Conservation (phyloP, 2,113 vertebrate genomes). For the Colossoma macropomum region DNA sequence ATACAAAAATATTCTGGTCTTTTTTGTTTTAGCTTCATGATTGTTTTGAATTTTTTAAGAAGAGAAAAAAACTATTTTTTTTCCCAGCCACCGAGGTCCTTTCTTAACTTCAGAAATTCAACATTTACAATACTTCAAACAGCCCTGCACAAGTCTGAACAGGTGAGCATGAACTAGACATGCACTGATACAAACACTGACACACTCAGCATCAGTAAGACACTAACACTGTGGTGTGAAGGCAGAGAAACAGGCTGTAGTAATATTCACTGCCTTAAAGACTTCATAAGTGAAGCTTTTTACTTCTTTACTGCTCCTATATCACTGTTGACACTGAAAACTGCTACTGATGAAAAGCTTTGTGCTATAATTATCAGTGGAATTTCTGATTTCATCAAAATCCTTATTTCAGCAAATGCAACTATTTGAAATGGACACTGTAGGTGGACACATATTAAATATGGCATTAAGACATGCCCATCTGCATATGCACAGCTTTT, state of each 20-base stretch:
- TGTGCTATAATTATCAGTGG: background rate
- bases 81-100: background rate
- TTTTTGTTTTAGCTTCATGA: background rate
- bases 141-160: constrained; percentile 3
- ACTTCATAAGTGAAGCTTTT: background rate
- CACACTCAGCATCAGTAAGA: background rate
- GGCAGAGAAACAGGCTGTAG: background rate
- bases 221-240: background rate
- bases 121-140: background rate
- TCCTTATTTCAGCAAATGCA: background rate
- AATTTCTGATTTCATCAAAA: background rate
- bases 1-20: constrained; percentile 47
- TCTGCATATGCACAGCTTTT: background rate
- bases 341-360: background rate
- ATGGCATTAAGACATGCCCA: background rate
- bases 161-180: background rate
- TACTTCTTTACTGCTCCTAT: background rate
- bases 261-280: background rate
- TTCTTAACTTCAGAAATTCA: constrained; percentile 1
- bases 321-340: background rate
- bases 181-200: background rate
- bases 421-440: background rate
- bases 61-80: constrained; percentile 15
- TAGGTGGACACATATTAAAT: background rate
- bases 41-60: constrained; percentile 28